phyloP scores from a whole-genome alignment of 2,113 vertebrate genomes.

The Emydura subglobosa region DNA sequence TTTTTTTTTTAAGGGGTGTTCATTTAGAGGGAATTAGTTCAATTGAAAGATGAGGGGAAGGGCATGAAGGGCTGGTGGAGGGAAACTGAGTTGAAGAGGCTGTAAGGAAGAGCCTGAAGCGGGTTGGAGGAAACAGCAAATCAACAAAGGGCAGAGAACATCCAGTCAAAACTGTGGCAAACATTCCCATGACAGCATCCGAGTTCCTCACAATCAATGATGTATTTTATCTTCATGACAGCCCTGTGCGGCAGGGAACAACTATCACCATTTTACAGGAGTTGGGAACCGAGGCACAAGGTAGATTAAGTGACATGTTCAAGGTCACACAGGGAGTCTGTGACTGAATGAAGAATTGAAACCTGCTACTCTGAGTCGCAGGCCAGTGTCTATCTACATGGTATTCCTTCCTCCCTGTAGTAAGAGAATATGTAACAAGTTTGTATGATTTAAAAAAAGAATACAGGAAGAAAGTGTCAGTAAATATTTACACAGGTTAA shows the following conservation, averaged over 20 bases:
- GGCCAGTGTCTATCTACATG: background rate
- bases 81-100: background rate
- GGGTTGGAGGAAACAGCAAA: background rate
- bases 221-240: background rate
- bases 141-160: background rate
- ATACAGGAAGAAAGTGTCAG: background rate
- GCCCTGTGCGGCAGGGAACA: no score
- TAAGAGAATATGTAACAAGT: background rate
- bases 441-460: background rate
- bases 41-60: background rate
- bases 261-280: background rate
- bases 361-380: background rate
- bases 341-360: background rate
- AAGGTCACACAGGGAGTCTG: background rate
- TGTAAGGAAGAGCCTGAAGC: background rate
- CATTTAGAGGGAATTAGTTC: background rate
- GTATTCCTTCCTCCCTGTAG: background rate
- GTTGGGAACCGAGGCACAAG: background rate
- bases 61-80: background rate
- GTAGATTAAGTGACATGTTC: background rate
- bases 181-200: background rate
- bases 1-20: background rate
- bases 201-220: background rate
- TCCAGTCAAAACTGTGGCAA: background rate
- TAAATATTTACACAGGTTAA: background rate